phyloP scores from a whole-genome alignment of 2,797 vertebrate species.

The Crocodylus rhombifer region DNA sequence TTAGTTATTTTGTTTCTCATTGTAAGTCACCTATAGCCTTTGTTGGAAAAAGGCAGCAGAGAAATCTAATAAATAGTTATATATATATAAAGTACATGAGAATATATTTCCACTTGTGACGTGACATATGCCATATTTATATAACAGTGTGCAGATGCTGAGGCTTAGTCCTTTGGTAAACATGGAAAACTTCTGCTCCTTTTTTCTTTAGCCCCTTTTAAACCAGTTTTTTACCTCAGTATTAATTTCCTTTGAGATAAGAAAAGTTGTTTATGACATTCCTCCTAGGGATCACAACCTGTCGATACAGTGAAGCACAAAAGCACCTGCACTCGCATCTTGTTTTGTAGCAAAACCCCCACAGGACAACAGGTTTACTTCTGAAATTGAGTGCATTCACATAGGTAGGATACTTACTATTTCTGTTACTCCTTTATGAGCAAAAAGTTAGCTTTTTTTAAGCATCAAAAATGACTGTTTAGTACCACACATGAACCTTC shows the following conservation, averaged over 20 bases:
- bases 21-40: too few species aligned
- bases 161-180: background rate
- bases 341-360: background rate
- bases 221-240: background rate
- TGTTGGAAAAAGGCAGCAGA: too few species aligned
- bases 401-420: background rate
- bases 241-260: background rate
- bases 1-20: too few species aligned
- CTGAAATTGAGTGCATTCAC: constrained; percentile 34
- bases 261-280: background rate
- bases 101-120: too few species aligned
- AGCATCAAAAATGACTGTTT: background rate
- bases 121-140: background rate
- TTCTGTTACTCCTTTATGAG: constrained; percentile 18
- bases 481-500: background rate
- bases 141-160: background rate
- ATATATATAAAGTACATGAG: too few species aligned
- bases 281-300: background rate
- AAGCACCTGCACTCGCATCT: background rate
- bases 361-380: background rate
- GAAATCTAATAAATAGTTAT: too few species aligned
- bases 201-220: background rate
- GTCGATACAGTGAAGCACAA: background rate
- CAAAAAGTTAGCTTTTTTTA: background rate
- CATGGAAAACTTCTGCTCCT: background rate